phyloP scores from a whole-genome alignment of 2,797 vertebrate genomes.

The Mionectes olivaceus region DNA sequence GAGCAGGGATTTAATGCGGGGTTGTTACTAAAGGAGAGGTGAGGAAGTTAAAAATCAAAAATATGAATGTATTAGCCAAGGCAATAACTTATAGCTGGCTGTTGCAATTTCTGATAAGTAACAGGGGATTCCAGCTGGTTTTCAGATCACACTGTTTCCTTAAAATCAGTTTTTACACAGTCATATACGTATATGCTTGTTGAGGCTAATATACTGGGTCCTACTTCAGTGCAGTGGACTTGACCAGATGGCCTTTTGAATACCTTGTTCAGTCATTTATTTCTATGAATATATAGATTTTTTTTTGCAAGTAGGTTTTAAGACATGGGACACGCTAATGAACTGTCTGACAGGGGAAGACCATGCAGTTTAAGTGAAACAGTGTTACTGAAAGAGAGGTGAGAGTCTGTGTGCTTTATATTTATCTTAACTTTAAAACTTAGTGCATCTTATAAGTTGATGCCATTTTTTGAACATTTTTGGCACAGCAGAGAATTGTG shows the following conservation, averaged over 20 bases:
- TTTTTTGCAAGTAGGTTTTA: neutral
- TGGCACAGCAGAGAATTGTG: neutral
- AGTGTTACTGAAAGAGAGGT: neutral
- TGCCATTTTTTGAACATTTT: neutral
- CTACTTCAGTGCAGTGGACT: neutral
- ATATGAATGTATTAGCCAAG: neutral
- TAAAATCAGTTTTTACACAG: neutral
- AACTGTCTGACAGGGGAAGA: neutral
- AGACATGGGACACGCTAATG: neutral
- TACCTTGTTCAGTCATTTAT: neutral
- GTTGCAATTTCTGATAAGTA: neutral
- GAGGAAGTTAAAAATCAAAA: slow-evolving; percentile 34
- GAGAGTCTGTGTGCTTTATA: neutral
- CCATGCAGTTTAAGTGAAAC: neutral
- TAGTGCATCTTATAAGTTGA: neutral
- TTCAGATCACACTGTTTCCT: neutral
- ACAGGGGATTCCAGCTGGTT: neutral
- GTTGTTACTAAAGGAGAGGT: neutral
- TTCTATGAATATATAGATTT: neutral
- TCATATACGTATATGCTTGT: neutral
- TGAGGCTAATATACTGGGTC: neutral
- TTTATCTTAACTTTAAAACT: neutral
- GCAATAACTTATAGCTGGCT: neutral
- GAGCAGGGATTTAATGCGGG: slow-evolving; percentile 4
- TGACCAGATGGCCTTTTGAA: neutral